Evolutionary conservation across 1,140 invertebrate genomes (phyloP).

Genomic region (Apis dorsata): DNA sequence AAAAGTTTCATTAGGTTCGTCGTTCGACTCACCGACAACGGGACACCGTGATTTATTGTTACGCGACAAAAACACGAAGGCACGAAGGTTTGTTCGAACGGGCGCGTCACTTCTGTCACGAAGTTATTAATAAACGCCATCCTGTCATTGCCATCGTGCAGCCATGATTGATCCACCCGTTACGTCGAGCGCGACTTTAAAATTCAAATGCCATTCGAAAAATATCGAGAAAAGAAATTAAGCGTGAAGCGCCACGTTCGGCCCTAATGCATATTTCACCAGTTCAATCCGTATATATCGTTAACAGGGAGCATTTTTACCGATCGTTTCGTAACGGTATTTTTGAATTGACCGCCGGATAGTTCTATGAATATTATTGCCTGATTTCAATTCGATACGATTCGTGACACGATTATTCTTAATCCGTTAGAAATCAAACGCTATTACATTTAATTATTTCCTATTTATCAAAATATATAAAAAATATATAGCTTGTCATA

Average conservation of each 20-base stretch:
- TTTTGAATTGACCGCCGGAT: neutral
- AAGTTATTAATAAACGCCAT: conserved; percentile 70
- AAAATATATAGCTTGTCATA: no score
- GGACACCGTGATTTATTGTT: conserved; percentile 52
- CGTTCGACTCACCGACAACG: neutral
- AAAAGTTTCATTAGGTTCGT: conserved; percentile 46
- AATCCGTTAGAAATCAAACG: no score
- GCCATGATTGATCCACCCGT: conserved; percentile 67
- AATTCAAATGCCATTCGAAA: conserved; percentile 30
- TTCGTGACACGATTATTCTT: neutral
- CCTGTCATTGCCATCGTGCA: conserved; percentile 58
- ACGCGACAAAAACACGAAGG: conserved; percentile 39
- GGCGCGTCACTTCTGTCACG: conserved; percentile 53
- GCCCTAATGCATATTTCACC: neutral
- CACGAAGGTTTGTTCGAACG: conserved; percentile 32
- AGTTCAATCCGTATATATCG: neutral
- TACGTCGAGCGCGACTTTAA: conserved; percentile 32
- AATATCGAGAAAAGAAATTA: neutral
- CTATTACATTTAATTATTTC: no score
- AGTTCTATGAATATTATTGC: no score
- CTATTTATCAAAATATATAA: no score
- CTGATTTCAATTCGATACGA: neutral
- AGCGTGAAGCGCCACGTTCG: neutral
- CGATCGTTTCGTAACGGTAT: neutral
- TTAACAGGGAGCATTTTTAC: neutral